Evolutionary conservation across 2,888 invertebrate genomes (phyloP).

Genomic region (Lasioglossum calceatum): DNA sequence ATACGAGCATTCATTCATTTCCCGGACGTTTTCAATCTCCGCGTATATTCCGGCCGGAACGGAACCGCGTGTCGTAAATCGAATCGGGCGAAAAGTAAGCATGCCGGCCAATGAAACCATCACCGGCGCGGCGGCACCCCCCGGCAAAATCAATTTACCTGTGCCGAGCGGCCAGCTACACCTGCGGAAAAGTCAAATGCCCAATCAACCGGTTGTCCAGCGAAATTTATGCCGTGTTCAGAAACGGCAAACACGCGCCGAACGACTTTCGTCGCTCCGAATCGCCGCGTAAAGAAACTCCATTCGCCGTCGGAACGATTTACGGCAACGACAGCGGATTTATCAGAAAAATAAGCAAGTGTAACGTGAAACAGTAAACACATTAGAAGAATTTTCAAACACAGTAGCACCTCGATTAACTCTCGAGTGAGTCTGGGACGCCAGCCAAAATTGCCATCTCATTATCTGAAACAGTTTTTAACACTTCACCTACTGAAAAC

Average conservation of each 20-base stretch:
- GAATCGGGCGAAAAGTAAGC: constrained; percentile 39
- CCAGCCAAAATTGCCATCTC: too few relatives aligned
- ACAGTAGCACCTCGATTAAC: neutral
- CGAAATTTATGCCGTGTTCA: neutral
- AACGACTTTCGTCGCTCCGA: neutral
- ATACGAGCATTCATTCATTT: constrained; percentile 23
- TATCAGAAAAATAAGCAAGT: neutral
- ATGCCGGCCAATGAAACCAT: constrained; percentile 26
- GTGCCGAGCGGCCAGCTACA: neutral
- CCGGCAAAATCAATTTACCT: constrained; percentile 15
- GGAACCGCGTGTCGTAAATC: constrained; percentile 31
- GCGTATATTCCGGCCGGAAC: neutral
- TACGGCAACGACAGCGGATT: neutral
- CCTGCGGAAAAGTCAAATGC: neutral
- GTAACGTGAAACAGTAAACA: neutral
- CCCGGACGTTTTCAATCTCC: constrained; percentile 31
- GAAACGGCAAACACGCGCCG: neutral
- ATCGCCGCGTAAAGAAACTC: neutral
- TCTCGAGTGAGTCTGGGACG: too few relatives aligned
- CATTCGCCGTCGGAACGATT: neutral
- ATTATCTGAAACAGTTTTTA: too few relatives aligned
- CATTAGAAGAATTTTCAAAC: neutral
- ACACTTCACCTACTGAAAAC: too few relatives aligned
- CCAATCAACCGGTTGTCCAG: neutral
- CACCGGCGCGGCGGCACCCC: neutral